Evolutionary conservation across 2,113 vertebrate species (phyloP).

Genomic region (Phyllostomus discolor): DNA sequence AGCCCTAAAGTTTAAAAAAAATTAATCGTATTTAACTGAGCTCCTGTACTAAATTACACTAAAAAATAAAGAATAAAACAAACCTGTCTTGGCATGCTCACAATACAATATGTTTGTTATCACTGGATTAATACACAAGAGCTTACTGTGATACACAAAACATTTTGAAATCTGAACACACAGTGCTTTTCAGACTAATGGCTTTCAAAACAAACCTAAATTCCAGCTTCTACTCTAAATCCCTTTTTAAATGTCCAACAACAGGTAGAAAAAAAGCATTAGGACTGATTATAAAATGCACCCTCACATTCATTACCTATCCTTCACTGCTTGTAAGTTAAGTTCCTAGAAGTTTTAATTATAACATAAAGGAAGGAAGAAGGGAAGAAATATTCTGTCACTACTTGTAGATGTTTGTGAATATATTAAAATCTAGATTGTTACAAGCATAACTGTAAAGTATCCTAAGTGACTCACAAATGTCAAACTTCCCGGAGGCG

Average conservation of each 20-base stretch:
- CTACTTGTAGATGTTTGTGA: background rate
- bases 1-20: background rate
- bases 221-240: background rate
- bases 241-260: background rate
- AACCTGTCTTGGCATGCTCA: conserved; percentile 49
- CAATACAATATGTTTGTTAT: conserved; percentile 7
- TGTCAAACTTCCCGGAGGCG: background rate
- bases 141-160: conserved; percentile 11
- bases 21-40: conserved; percentile 44
- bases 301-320: background rate
- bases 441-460: conserved; percentile 12
- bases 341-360: background rate
- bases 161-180: conserved; percentile 33
- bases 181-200: conserved; percentile 11
- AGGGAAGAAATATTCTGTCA: background rate
- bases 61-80: conserved; percentile 43
- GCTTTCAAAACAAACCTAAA: conserved; percentile 36
- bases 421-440: background rate
- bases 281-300: background rate
- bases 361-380: background rate
- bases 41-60: conserved; percentile 64
- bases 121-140: conserved; percentile 39
- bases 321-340: background rate
- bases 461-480: background rate
- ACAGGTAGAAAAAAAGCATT: background rate